Evolutionary conservation across 2,888 invertebrate genomes (phyloP).

Genomic region (Prenolepis imparis): DNA sequence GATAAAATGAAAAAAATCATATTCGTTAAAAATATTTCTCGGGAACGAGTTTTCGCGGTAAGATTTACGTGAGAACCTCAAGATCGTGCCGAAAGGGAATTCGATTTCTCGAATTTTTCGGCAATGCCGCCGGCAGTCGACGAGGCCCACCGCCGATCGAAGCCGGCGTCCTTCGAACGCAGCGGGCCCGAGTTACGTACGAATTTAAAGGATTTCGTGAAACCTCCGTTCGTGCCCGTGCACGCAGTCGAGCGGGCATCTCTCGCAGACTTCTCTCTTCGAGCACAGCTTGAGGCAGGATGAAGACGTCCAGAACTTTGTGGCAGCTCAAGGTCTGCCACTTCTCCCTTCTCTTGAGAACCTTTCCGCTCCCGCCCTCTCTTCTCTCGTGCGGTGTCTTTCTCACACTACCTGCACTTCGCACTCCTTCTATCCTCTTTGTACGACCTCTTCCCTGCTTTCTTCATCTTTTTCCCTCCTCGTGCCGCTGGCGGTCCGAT

Average conservation of each 20-base stretch:
- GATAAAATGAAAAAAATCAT: neutral
- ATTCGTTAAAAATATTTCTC: slow-evolving; percentile 8
- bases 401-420: slow-evolving; percentile 34
- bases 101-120: slow-evolving; percentile 63
- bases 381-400: slow-evolving; percentile 32
- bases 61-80: slow-evolving; percentile 40
- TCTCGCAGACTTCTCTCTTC: slow-evolving; percentile 72
- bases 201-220: slow-evolving; percentile 78
- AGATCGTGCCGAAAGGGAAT: slow-evolving; percentile 48
- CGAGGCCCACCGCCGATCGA: slow-evolving; percentile 66
- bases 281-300: slow-evolving; percentile 82
- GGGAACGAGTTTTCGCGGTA: neutral
- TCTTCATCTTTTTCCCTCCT: slow-evolving; percentile 16
- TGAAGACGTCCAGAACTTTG: slow-evolving; percentile 85
- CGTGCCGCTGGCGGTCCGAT: slow-evolving; percentile 67
- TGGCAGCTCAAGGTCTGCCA: slow-evolving; percentile 86
- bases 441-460: slow-evolving; percentile 27
- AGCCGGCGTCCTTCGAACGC: slow-evolving; percentile 72
- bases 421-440: slow-evolving; percentile 34
- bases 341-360: slow-evolving; percentile 77
- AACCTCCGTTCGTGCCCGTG: slow-evolving; percentile 60
- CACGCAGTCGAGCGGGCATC: slow-evolving; percentile 45
- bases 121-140: slow-evolving; percentile 60
- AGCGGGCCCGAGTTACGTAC: slow-evolving; percentile 68
- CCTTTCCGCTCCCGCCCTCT: slow-evolving; percentile 65